Base-by-base conservation (phyloP, 2,888 invertebrate genomes). In the Rhagophthalmus giganteus region DNA sequence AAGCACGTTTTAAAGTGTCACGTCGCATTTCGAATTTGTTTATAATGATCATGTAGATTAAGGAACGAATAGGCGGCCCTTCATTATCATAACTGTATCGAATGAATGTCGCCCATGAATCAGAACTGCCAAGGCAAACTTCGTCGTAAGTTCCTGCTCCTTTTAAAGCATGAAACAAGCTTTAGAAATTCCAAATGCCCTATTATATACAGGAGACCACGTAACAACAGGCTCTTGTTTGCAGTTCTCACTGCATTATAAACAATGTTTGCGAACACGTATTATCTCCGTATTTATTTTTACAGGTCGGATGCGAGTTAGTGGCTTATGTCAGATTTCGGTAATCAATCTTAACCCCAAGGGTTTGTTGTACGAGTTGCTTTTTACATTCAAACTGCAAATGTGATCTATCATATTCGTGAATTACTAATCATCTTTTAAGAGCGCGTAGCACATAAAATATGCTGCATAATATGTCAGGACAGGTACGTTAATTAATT, bases 241-340 rank as follows among this genome's bases (percentile, higher is more conserved):
- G 60, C 61, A 51, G 60, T 63, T 63, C 63, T 61, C 61, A 63
- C 63, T 61, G 60, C 57, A 59, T 62, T 55, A 58, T 63, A 57
- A 61, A 56, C 58, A 54, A 59, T 63, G 58, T 61, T 63, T 60
- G 50, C 61, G 56, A 60, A 61, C 61, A 62, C 47, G 55, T 51
- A 60, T 63, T 58, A 59, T 59, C 48, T 57, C 51, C 52, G 52
- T 54, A 45, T 46, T 45, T 46, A 46, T 40, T 52, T 45, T 45
- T 31, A 39, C 45, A 44, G 44, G 25, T 14, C 35, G 16, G 28
- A 34, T 37, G 45, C 35, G 46, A 30, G 32, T 31, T 34, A 32
- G 38, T 34, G 33, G 39, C 33, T 47, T 47, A 25, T 33, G 47
- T 40, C 51, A 52, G 40, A 31, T 52, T 52, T n/a, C 46, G 35